Conservation (phyloP, 2,113 vertebrate species). For the Hippocampus abdominalis region DNA sequence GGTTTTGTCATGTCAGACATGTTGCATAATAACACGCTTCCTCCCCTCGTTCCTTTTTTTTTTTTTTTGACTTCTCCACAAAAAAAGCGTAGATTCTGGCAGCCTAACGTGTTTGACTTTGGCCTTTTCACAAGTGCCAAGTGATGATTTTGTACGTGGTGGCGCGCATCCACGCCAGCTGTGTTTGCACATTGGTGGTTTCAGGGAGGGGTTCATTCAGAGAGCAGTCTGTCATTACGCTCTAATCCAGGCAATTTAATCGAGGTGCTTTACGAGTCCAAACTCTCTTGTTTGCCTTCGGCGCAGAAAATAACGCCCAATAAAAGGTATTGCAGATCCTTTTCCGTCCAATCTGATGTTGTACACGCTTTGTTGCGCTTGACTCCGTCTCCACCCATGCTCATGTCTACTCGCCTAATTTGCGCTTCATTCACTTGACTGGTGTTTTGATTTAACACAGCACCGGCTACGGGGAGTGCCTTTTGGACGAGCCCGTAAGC, state of each 20-base stretch:
- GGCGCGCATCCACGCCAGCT: slow-evolving; percentile 55
- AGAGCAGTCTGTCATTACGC: slow-evolving; percentile 41
- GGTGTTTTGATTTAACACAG: slow-evolving; percentile 54
- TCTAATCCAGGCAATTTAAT: slow-evolving; percentile 34
- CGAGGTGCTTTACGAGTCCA: slow-evolving; percentile 37
- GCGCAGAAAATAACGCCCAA: slow-evolving; percentile 14
- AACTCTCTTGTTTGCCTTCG: slow-evolving; percentile 38
- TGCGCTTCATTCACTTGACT: slow-evolving; percentile 2
- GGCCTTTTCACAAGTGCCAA: slow-evolving; percentile 23
- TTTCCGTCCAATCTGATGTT: slow-evolving; percentile 22
- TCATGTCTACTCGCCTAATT: background rate
- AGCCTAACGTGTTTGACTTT: slow-evolving; percentile 38
- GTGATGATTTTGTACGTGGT: slow-evolving; percentile 26
- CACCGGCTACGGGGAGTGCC: slow-evolving; percentile 93
- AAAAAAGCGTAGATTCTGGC: slow-evolving; percentile 34
- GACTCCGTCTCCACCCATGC: slow-evolving; percentile 3
- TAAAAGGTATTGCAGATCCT: slow-evolving; percentile 29
- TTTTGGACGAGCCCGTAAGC: slow-evolving; percentile 86
- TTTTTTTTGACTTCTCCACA: slow-evolving; percentile 49
- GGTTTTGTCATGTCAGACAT: slow-evolving; percentile 57
- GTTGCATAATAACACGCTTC: slow-evolving; percentile 61
- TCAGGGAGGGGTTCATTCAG: slow-evolving; percentile 52
- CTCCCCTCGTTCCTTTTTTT: slow-evolving; percentile 47
- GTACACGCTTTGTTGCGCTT: slow-evolving; percentile 25
- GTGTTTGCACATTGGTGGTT: slow-evolving; percentile 56